Conservation (phyloP, 2,888 invertebrate genomes). For the Taphrorychus bicolor region DNA sequence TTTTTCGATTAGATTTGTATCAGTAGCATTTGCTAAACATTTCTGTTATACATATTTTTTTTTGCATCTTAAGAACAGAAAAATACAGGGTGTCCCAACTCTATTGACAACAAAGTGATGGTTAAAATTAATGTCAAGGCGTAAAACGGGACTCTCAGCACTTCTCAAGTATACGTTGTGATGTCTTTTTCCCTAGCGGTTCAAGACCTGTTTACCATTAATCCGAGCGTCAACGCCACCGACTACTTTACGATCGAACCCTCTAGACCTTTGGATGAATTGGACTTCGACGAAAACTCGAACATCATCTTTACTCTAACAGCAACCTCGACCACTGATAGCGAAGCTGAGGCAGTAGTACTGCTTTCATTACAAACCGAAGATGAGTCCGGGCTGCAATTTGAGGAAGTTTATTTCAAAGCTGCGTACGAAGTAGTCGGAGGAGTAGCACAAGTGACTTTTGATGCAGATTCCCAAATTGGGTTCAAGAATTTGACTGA, state of each 20-base stretch:
- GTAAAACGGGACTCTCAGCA: no score
- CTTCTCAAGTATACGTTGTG: neutral
- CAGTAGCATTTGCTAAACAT: no score
- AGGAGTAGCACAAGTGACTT: slow-evolving; percentile 14
- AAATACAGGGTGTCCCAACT: no score
- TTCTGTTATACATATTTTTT: no score
- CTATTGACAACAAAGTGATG: no score
- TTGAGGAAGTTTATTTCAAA: slow-evolving; percentile 40
- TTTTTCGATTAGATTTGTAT: no score
- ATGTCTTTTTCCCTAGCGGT: slow-evolving; percentile 39
- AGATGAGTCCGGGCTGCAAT: slow-evolving; percentile 30
- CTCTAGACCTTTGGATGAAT: slow-evolving; percentile 15
- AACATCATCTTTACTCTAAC: slow-evolving; percentile 39
- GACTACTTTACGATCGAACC: slow-evolving; percentile 35
- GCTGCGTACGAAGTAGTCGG: slow-evolving; percentile 36
- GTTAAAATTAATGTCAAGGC: no score
- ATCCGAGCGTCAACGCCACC: no score
- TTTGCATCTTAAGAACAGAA: no score
- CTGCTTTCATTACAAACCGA: slow-evolving; percentile 35
- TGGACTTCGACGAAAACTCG: slow-evolving; percentile 32
- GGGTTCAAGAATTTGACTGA: slow-evolving; percentile 36
- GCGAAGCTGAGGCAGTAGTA: slow-evolving; percentile 29
- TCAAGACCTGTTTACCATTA: slow-evolving; percentile 33
- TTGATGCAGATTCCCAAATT: slow-evolving; percentile 22
- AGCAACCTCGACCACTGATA: slow-evolving; percentile 30